phyloP scores from a whole-genome alignment of 2,888 invertebrate genomes.

The Unio delphinus region DNA sequence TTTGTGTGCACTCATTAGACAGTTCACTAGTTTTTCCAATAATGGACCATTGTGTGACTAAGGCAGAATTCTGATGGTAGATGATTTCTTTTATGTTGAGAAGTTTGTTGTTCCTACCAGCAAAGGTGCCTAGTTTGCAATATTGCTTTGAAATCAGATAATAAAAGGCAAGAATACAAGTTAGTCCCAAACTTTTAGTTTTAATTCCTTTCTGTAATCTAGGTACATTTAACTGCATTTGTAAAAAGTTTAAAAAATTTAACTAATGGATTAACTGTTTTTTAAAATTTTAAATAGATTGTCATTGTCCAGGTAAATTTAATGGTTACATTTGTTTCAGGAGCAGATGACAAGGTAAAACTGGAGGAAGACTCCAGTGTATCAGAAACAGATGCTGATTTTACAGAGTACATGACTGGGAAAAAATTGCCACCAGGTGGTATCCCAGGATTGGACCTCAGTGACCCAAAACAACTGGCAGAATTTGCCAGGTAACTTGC shows the following conservation, averaged over 20 bases:
- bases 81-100: too few relatives aligned
- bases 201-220: too few relatives aligned
- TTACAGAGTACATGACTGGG: constrained; percentile 92
- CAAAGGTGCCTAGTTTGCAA: too few relatives aligned
- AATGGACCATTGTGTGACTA: too few relatives aligned
- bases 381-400: constrained; percentile 82
- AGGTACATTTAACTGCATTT: background rate
- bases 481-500: constrained; percentile 83
- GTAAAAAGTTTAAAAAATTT: constrained; percentile 2
- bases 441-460: constrained; percentile 88
- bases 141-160: too few relatives aligned
- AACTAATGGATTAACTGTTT: background rate
- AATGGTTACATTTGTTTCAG: constrained; percentile 17
- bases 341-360: constrained; percentile 57
- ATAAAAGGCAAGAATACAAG: too few relatives aligned
- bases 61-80: too few relatives aligned
- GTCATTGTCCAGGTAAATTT: background rate
- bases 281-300: background rate
- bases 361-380: constrained; percentile 61
- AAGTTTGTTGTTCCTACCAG: too few relatives aligned
- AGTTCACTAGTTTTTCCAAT: too few relatives aligned
- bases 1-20: too few relatives aligned
- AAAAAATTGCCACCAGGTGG: constrained; percentile 82
- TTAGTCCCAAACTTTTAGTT: too few relatives aligned
- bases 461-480: constrained; percentile 93